These are phyloP conservation scores for Cyclargus thomasi DNA, from an alignment of 1,140 invertebrate genomes.

Conservation along the genomic window DNA sequence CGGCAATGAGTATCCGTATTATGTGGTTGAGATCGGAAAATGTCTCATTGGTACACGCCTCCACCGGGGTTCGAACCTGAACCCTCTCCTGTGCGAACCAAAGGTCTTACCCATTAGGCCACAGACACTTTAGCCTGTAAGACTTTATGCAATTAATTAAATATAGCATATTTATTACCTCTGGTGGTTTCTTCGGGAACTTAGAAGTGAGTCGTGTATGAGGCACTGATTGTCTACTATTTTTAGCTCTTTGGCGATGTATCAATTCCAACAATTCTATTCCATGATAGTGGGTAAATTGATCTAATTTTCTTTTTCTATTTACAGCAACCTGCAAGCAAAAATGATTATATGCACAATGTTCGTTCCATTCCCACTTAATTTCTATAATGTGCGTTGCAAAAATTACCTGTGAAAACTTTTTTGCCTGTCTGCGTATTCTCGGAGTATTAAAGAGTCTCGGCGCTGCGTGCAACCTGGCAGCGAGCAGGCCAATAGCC, in stretches of 20 bases:
- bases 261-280: conserved; percentile 79
- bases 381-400: background rate
- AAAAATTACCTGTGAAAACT: conserved; percentile 80
- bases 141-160: too few species aligned
- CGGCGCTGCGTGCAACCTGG: conserved; percentile 83
- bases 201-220: conserved; percentile 66
- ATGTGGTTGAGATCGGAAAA: too few species aligned
- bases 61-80: too few species aligned
- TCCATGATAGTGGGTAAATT: conserved; percentile 86
- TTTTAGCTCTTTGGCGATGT: conserved; percentile 66
- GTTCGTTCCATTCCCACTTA: background rate
- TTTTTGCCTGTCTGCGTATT: conserved; percentile 83
- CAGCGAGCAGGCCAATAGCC: conserved; percentile 83
- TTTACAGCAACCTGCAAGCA: conserved; percentile 84
- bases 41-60: too few species aligned
- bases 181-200: conserved; percentile 72
- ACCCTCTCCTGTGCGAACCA: too few species aligned
- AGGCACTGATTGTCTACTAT: conserved; percentile 59
- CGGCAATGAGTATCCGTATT: too few species aligned
- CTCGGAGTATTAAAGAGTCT: conserved; percentile 84
- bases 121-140: background rate
- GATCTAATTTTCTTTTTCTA: conserved; percentile 90
- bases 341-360: conserved; percentile 20
- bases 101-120: too few species aligned
- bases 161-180: conserved; percentile 42